Evolutionary conservation across 2,113 vertebrate genomes (phyloP).

Genomic region (Collichthys lucidus): DNA sequence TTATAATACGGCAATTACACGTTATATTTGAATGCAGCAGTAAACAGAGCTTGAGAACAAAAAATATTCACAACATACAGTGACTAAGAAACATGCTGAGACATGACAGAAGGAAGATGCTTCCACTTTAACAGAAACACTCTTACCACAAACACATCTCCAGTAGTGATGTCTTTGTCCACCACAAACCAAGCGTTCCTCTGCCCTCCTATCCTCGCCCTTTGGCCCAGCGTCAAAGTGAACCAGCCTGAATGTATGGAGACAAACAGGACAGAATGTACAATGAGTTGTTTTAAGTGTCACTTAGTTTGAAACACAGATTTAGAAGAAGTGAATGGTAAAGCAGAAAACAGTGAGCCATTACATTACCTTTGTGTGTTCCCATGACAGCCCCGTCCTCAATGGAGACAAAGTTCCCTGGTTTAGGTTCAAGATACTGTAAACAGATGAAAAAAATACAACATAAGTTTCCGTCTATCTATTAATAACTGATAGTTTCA

Average conservation of each 20-base stretch:
- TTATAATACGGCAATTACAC: too few relatives aligned
- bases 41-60: neutral
- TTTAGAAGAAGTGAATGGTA: neutral
- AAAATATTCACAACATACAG: neutral
- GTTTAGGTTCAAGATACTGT: constrained; percentile 93
- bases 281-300: neutral
- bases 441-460: neutral
- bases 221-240: constrained; percentile 95
- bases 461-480: neutral
- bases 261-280: neutral
- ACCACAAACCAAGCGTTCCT: constrained; percentile 93
- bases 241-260: constrained; percentile 89
- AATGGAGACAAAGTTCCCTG: constrained; percentile 93
- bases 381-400: constrained; percentile 91
- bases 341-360: neutral
- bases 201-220: constrained; percentile 89
- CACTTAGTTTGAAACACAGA: neutral
- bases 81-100: neutral
- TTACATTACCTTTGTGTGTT: constrained; percentile 87
- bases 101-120: neutral
- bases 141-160: constrained; percentile 93
- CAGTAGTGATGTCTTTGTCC: constrained; percentile 90
- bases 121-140: neutral
- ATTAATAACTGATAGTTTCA: neutral
- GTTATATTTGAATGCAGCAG: neutral